These are phyloP conservation scores for Sander lucioperca DNA, from an alignment of 2,113 vertebrate species.

Conservation along the genomic window DNA sequence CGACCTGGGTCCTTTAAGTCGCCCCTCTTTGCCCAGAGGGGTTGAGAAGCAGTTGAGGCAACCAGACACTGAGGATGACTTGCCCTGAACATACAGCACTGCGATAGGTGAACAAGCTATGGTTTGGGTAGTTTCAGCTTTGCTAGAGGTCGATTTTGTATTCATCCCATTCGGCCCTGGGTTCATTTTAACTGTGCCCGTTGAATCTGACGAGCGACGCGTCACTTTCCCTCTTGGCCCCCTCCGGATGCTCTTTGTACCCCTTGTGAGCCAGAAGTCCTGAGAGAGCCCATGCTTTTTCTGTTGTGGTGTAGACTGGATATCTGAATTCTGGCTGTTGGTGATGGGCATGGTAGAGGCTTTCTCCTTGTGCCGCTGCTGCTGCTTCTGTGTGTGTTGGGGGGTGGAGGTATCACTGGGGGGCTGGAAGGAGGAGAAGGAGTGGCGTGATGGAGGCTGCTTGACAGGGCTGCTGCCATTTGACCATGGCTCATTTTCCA, in stretches of 20 bases:
- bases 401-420: constrained; percentile 80
- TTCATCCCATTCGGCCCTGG: constrained; percentile 66
- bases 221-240: constrained; percentile 71
- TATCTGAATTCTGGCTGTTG: constrained; percentile 22
- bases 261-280: constrained; percentile 85
- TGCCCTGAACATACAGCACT: constrained; percentile 85
- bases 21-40: constrained; percentile 84
- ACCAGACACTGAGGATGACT: constrained; percentile 86
- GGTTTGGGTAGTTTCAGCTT: constrained; percentile 80
- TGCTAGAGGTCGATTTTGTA: constrained; percentile 68
- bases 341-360: constrained; percentile 10
- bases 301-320: constrained; percentile 78
- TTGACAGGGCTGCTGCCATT: constrained; percentile 92
- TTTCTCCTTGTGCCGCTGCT: constrained; percentile 62
- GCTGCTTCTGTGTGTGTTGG: constrained; percentile 48
- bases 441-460: constrained; percentile 82
- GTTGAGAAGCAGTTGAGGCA: constrained; percentile 84
- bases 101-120: constrained; percentile 80
- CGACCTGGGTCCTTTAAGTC: constrained; percentile 75
- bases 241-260: constrained; percentile 84
- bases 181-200: constrained; percentile 81
- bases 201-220: constrained; percentile 69
- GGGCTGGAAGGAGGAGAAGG: constrained; percentile 85
- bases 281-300: constrained; percentile 82
- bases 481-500: constrained; percentile 92